Percentiles rank a stretch among this genome's conserved stretches.
Conservation (phyloP, 2,113 vertebrate species). For the Melanotaenia duboulayi region DNA sequence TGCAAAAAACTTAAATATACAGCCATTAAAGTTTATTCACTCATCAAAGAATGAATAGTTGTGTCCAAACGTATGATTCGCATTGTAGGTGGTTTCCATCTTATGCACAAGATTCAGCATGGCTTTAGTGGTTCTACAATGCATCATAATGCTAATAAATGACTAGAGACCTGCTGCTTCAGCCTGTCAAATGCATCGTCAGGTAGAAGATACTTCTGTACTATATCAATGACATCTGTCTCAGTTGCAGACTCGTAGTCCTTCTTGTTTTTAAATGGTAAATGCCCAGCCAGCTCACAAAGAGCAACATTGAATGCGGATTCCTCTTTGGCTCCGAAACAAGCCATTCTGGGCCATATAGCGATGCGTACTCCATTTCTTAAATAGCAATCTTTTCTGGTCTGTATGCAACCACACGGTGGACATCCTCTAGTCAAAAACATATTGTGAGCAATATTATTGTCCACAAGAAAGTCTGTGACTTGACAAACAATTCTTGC, state of each 20-base stretch:
- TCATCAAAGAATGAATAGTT: no score
- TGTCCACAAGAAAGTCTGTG: slow-evolving; percentile 80
- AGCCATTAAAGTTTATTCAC: no score
- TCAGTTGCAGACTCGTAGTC: slow-evolving; percentile 85
- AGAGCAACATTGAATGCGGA: slow-evolving; percentile 90
- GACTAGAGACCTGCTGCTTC: slow-evolving; percentile 73
- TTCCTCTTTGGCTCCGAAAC: slow-evolving; percentile 87
- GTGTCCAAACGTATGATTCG: no score
- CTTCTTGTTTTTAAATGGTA: slow-evolving; percentile 84
- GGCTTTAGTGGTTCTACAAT: background rate
- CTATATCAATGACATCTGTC: slow-evolving; percentile 73
- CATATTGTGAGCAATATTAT: slow-evolving; percentile 88
- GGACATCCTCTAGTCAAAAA: slow-evolving; percentile 88
- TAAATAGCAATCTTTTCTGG: background rate
- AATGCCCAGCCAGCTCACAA: slow-evolving; percentile 92
- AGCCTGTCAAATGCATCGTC: slow-evolving; percentile 78
- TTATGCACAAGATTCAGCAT: background rate
- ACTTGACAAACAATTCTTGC: slow-evolving; percentile 77
- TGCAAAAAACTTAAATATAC: no score
- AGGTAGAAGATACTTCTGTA: slow-evolving; percentile 82
- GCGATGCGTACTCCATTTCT: slow-evolving; percentile 84
- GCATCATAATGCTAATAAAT: slow-evolving; percentile 58
- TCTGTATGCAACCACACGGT: slow-evolving; percentile 45
- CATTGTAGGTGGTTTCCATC: background rate
- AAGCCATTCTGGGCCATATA: slow-evolving; percentile 87